These are phyloP conservation scores for Elachura formosa DNA, from an alignment of 2,113 vertebrate genomes.

Conservation along the genomic window DNA sequence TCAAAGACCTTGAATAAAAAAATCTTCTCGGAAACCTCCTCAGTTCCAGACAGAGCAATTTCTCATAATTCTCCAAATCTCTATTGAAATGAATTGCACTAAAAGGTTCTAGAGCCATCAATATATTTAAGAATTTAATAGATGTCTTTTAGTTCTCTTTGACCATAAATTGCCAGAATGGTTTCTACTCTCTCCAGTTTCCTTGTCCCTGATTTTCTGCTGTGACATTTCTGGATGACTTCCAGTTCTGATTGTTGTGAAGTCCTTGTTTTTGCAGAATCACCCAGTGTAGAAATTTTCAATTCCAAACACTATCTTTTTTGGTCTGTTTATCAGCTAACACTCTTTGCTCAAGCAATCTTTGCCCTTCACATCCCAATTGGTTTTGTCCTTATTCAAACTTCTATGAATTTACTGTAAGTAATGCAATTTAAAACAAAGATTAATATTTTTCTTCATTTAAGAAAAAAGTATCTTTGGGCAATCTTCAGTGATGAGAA, in stretches of 20 bases:
- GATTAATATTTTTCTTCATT: not conserved
- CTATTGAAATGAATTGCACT: not conserved
- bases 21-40: not conserved
- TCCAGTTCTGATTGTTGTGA: slow-evolving; percentile 37
- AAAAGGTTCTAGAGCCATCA: slow-evolving; percentile 23
- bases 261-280: slow-evolving; percentile 56
- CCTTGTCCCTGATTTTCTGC: not conserved
- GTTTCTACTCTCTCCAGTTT: not conserved
- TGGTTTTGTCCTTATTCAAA: slow-evolving; percentile 39
- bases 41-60: not conserved
- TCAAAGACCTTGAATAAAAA: not conserved
- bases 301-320: slow-evolving; percentile 59
- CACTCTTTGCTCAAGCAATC: slow-evolving; percentile 41
- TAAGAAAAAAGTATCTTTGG: not conserved
- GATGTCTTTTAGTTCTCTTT: not conserved
- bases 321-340: slow-evolving; percentile 60
- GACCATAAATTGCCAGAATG: slow-evolving; percentile 1
- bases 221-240: slow-evolving; percentile 60
- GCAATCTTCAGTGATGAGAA: not conserved
- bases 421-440: not conserved
- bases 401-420: not conserved
- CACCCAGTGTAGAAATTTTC: slow-evolving; percentile 55
- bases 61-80: not conserved
- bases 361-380: slow-evolving; percentile 54
- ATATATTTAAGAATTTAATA: not conserved